Base-by-base conservation (phyloP, 2,797 vertebrate species). In the Galago senegalensis region DNA sequence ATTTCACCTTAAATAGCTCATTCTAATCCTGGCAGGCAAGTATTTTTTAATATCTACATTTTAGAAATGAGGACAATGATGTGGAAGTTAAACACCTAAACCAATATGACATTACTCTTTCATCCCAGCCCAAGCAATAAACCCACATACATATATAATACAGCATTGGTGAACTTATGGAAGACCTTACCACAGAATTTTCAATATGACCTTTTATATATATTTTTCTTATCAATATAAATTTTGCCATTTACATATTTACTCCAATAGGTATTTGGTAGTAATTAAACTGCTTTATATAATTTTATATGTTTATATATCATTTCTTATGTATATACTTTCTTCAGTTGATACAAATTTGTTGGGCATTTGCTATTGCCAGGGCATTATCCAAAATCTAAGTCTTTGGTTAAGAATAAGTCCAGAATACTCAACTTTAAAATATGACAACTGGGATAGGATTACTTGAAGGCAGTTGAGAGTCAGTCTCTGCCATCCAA, bases 1-100 rank as follows among this genome's bases (percentile, higher is more conserved):
- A 1, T 67, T 88, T 31, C 21, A 83, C 0, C 1, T 69, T 58
- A 69, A 96, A 56, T 58, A 89, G 16, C n/a, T 89, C 9, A 23
- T 56, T 70, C 58, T 37, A 53, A 61, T 65, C 21, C 49, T 70
- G 3, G 79, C 2, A 73, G 29, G 25, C 77, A 53, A 75, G 29
- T 49, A 37, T 23, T 40, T 89, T 67, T 89, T 67, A 40, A 46
- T 46, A 53, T 46, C 3, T 58, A 43, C 25, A 69, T 49, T 82
- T 88, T 69, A 63, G 91, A 93, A 89, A 80, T 43, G 27, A 86
- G n/a, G 18, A 91, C 60, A 46, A 37, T 56, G 56, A 77, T 72
- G 21, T 25, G 12, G 14, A 84, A 76, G 13, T 67, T 67, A 60
- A 87, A 40, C 7, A 3, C n/a, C 34, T 77, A 87, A 17, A 27